Evolutionary conservation across 2,888 invertebrate genomes (phyloP).

Genomic region (Podabrus alpinus): DNA sequence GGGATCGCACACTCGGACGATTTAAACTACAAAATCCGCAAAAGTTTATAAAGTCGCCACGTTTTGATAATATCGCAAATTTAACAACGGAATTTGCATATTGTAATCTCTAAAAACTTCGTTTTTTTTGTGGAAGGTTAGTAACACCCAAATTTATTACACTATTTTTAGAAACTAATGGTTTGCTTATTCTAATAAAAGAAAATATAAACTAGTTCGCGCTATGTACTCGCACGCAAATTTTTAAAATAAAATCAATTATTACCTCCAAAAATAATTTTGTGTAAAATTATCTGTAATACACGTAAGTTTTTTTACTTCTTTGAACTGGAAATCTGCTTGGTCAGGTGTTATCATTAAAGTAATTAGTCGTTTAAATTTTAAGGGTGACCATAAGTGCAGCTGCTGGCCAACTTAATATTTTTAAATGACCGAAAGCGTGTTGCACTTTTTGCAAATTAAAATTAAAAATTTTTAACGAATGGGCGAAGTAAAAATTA

Average conservation of each 20-base stretch:
- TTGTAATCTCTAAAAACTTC: not conserved
- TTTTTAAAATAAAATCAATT: not conserved
- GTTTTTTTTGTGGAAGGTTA: slow-evolving; percentile 5
- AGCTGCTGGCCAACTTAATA: not conserved
- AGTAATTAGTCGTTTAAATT: not conserved
- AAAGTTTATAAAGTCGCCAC: too few species aligned
- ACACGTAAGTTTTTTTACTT: not conserved
- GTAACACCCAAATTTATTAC: slow-evolving; percentile 2
- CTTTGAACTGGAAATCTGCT: not conserved
- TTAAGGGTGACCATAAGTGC: not conserved
- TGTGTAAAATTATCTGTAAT: too few species aligned
- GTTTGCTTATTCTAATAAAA: slow-evolving; percentile 5
- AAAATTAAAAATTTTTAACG: not conserved
- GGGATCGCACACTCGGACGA: not conserved
- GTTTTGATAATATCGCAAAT: not conserved
- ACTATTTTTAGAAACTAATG: not conserved
- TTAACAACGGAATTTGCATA: not conserved
- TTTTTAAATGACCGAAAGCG: not conserved
- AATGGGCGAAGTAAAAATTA: not conserved
- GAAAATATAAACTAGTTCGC: slow-evolving; percentile 1
- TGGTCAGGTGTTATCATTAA: not conserved
- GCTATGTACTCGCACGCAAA: not conserved
- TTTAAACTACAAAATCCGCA: too few species aligned
- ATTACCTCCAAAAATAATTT: not conserved
- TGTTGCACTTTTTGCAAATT: not conserved